Base-by-base conservation (phyloP, 2,888 invertebrate species). In the Eurois occulta region DNA sequence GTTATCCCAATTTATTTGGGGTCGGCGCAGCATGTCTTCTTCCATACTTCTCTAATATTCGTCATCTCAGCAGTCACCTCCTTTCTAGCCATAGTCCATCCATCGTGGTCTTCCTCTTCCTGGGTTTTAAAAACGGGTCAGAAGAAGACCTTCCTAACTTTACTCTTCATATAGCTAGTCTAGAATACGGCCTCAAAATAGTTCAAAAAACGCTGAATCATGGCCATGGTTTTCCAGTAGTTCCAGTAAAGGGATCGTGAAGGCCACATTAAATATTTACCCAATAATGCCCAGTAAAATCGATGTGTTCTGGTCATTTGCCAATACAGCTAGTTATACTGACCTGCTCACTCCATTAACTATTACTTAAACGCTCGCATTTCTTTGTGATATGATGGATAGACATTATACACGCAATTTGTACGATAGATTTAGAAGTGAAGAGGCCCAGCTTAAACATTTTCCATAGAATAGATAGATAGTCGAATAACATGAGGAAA, bases 301-400 rank as follows among this genome's bases (percentile, higher is more conserved):
- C 38, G 58, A 58, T 32, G 58, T 48, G 32, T 43, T 60, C 60
- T 60, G 60, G 32, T 60, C 10, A 21, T 75, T 43, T 58, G 21
- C 32, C 60, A 62, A 67, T 62, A 48, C n/a, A 55, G 32, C 5
- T 55, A 65, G 55, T 43, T 13, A 28, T 35, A 55, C 80, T 71
- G 38, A 65, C 71, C 64, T 11, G 32, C 16, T 65, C 7, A 32
- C 55, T 65, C 21, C 55, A 55, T 58, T 80, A 65, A 38, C 64
- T 70, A 71, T 80, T 32, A 58, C 71, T 16, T 48, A n/a, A 32
- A 21, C 46, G 38, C 52, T 65, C 55, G 11, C 69, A 79, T 69
- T 78, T 24, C 65, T 70, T 16, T 2, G n/a, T 2, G 2, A 3
- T 79, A 21, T 70, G 55, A 58, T 71, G 7, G 38, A 79, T 58